Percentiles rank a stretch among this genome's conserved stretches.
Conservation (phyloP, 2,888 invertebrate genomes). For the Gastracanthus pulcherrimus region DNA sequence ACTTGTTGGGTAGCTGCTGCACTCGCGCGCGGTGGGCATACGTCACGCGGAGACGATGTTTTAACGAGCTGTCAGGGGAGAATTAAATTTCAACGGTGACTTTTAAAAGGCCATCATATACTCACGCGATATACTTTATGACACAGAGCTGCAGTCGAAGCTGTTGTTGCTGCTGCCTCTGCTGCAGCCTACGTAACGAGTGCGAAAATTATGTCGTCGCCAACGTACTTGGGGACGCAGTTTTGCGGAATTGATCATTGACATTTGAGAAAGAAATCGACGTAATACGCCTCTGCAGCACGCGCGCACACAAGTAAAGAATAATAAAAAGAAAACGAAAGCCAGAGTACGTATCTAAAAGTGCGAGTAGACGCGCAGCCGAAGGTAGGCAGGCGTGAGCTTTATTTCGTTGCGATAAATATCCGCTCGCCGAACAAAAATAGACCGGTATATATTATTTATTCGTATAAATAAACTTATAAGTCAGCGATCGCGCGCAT, state of each 20-base stretch:
- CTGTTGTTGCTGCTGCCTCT: too few relatives aligned
- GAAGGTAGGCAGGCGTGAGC: background rate
- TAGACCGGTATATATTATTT: slow-evolving; percentile 29
- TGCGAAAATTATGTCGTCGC: slow-evolving; percentile 9
- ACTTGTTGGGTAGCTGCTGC: background rate
- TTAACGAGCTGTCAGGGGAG: slow-evolving; percentile 1
- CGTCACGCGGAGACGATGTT: background rate
- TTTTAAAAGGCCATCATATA: background rate
- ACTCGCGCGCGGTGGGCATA: background rate
- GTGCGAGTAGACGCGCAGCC: background rate
- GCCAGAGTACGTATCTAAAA: background rate
- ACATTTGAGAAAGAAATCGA: background rate
- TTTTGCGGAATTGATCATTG: too few relatives aligned
- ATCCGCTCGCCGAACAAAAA: slow-evolving; percentile 20
- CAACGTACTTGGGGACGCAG: too few relatives aligned
- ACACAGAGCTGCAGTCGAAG: background rate
- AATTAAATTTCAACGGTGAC: too few relatives aligned
- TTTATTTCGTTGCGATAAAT: slow-evolving; percentile 43
- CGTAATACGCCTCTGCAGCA: background rate
- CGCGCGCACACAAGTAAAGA: too few relatives aligned
- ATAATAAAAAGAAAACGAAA: slow-evolving; percentile 12
- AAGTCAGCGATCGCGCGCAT: background rate
- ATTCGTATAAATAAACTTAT: slow-evolving; percentile 21
- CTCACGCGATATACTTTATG: too few relatives aligned
- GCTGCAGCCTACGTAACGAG: background rate